Conservation (phyloP, 2,113 vertebrate species). For the Catharus bicknelli region DNA sequence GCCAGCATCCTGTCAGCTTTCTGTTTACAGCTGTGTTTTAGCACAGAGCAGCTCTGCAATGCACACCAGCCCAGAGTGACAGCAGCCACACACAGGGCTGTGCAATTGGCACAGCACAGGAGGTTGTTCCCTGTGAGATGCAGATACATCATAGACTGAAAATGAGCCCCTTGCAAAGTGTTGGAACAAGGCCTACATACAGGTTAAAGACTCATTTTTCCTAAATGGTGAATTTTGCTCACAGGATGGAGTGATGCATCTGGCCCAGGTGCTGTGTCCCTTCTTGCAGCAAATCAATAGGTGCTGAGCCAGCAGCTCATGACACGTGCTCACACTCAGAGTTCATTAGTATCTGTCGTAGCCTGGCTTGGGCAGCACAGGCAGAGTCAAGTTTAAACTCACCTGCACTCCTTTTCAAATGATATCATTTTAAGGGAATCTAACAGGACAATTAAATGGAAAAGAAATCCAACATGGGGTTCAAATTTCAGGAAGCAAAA, state of each 20-base stretch:
- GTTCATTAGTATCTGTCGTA: background rate
- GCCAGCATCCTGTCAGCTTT: background rate
- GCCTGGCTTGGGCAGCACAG: background rate
- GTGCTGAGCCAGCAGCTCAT: background rate
- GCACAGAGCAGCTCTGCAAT: background rate
- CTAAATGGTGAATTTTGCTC: background rate
- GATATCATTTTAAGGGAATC: background rate
- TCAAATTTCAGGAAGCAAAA: background rate
- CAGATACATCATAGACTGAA: background rate
- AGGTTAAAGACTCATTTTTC: background rate
- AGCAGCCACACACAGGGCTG: background rate
- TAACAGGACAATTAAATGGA: background rate
- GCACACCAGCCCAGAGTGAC: background rate
- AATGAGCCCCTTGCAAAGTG: background rate
- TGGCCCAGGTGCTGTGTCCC: background rate
- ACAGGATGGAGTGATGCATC: background rate
- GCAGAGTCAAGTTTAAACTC: background rate
- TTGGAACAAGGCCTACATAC: background rate
- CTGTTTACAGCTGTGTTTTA: background rate
- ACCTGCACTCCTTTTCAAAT: background rate
- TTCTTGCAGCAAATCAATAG: background rate
- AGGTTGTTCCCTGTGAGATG: background rate
- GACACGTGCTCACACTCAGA: background rate
- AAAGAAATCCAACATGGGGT: rapidly evolving
- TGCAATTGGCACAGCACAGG: background rate